These are phyloP conservation scores for Microtus montanus DNA, from an alignment of 2,113 vertebrate species.

Conservation along the genomic window DNA sequence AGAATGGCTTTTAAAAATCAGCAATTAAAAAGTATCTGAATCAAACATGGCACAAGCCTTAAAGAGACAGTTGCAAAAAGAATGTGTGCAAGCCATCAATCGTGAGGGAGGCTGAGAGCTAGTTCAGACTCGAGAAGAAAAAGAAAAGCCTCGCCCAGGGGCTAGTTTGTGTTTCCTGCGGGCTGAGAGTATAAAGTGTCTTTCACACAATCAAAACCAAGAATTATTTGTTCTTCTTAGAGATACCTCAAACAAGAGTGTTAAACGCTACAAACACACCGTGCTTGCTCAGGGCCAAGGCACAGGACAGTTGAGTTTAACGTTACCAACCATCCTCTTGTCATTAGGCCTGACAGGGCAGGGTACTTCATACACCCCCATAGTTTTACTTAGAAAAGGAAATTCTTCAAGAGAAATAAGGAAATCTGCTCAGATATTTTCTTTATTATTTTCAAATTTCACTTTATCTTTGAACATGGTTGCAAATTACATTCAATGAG, in stretches of 20 bases:
- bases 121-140: not conserved
- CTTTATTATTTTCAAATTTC: not conserved
- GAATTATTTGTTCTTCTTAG: not conserved
- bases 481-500: not conserved
- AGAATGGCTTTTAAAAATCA: not conserved
- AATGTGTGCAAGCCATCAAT: not conserved
- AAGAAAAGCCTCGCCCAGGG: not conserved
- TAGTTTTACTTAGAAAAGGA: not conserved
- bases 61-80: not conserved
- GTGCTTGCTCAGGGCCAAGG: not conserved
- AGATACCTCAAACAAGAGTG: no score
- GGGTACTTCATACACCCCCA: not conserved
- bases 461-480: not conserved
- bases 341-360: not conserved
- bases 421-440: not conserved
- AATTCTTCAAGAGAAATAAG: not conserved
- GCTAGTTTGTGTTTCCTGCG: not conserved
- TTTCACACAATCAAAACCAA: not conserved
- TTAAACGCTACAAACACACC: not conserved
- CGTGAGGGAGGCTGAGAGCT: not conserved
- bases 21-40: conserved; percentile 19
- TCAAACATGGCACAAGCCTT: not conserved
- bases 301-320: not conserved
- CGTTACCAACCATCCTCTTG: not conserved
- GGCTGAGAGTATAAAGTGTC: not conserved